Evolutionary conservation across 2,888 invertebrate genomes (phyloP), one percentile per base, ranked within the genome.

Genomic region (Andrena flavipes): DNA sequence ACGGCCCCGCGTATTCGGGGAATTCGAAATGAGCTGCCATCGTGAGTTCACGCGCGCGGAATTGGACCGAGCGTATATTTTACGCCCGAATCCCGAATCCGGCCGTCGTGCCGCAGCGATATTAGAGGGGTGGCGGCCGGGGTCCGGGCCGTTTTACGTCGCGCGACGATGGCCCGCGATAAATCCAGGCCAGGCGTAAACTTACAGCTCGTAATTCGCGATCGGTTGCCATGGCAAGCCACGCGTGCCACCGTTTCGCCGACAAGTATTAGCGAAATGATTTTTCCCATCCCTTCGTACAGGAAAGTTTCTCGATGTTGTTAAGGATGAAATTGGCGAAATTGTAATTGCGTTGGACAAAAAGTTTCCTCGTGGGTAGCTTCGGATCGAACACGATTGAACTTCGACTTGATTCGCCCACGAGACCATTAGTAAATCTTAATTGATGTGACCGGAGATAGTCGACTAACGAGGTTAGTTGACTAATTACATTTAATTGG

Each of bases 1-100:
- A 87, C 86, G 86, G 87, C 88, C 86, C 80, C 80, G 90, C 88
- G 90, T 91, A 91, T 93, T 93, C 92, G 90, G 89, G 87, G 93
- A 93, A 93, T 93, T 91, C 90, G 88, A 92, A 93, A 93, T 93
- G 92, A 93, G 91, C 86, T 82, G 87, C 82, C 88, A 85, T 84
- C 84, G 80, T 81, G 86, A 89, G 83, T 89, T 89, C 89, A 86
- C 89, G 83, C 86, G 83, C 75, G 64, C 86, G 77, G 80, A 87
- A 87, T 88, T 87, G 87, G 74, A 84, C 77, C 82, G 84, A 68
- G 70, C 84, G 84, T 88, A 87, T 83, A 87, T 88, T 87, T 87
- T 81, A 86, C 80, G 77, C 77, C 60, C 65, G 88, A 73, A 77
- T 86, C 74, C 77, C 63, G 67, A 74, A 69, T 42, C 68, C 33